Percentiles rank a stretch among this genome's conserved stretches.
Conservation (phyloP, 2,797 vertebrate species). For the Lagorchestes hirsutus region DNA sequence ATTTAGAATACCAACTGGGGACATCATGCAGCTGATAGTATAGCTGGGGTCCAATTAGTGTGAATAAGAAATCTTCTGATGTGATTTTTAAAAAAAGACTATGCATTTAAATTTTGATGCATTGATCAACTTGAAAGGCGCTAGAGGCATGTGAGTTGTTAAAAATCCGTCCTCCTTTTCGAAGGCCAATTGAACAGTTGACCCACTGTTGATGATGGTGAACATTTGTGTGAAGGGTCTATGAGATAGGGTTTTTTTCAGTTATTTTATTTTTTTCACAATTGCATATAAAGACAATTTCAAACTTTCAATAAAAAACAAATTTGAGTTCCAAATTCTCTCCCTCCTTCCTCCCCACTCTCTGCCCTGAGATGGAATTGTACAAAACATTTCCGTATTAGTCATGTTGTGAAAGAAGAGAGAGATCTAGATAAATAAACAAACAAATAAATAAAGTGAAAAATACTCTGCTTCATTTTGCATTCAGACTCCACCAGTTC, state of each 20-base stretch:
- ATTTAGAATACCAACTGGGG: not conserved
- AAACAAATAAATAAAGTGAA: not conserved
- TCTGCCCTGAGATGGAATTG: not conserved
- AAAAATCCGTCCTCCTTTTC: not conserved
- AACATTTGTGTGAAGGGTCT: not conserved
- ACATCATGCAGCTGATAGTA: not conserved
- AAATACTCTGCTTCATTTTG: not conserved
- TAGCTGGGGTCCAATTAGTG: not conserved
- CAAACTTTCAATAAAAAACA: not conserved
- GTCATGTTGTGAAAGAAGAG: not conserved
- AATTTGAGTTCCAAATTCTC: not conserved
- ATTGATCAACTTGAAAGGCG: not conserved
- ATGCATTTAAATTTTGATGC: not conserved
- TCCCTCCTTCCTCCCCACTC: not conserved
- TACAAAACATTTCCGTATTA: not conserved
- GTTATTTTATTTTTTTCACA: not conserved
- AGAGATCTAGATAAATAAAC: not conserved
- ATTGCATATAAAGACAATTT: not conserved
- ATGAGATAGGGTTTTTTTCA: not conserved
- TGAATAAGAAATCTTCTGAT: not conserved
- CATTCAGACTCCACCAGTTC: not conserved
- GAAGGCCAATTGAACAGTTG: not conserved
- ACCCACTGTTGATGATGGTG: not conserved
- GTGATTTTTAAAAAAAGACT: not conserved
- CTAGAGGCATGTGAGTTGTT: not conserved